Evolutionary conservation across 2,888 invertebrate genomes (phyloP), one percentile per base, ranked within the genome.

Genomic region (Apantesis nais): DNA sequence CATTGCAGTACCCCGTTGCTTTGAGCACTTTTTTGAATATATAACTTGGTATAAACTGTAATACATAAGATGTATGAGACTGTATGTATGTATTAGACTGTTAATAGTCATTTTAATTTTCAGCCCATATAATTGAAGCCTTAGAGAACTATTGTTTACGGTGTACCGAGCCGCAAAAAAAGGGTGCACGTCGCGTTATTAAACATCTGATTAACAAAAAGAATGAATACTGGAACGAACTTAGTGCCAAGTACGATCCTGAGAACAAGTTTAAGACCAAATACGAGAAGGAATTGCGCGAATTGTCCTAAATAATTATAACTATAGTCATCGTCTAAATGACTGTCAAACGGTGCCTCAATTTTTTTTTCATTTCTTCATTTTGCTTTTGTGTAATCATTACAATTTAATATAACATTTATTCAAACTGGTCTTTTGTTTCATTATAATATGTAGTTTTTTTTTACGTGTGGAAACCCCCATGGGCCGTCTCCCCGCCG

Each of bases 181-280:
- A 78, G 0, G 86, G 85, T 0, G 81, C 86, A 14, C 75, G 83
- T 0, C 79, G 74, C 1, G 89, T 91, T 16, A 88, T 92, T 68
- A 69, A 62, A 0, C 84, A 89, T 74, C 77, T 92, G 44, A 88
- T 89, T 77, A 88, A 90, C 71, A 61, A 91, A 12, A 85, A 91
- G 63, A 70, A 72, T 93, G 89, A 86, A 0, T 85, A 74, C 79
- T 95, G 94, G 93, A 73, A 78, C 0, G 78, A 91, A 70, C 86
- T 95, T 22, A 79, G 81, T 34, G 84, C 72, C 31, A 92, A 92
- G 69, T 94, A 90, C 74, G 94, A 95, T 73, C 91, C 93, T 1
- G 75, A 84, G 0, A 85, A 74, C 37, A 86, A 88, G 41, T 94
- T 86, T 82, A 78, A 83, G 16, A 75, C 73, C 9, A 88, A 88